These are phyloP conservation scores for Eristalinus sepulchralis DNA, from an alignment of 2,888 invertebrate species.

Conservation along the genomic window DNA sequence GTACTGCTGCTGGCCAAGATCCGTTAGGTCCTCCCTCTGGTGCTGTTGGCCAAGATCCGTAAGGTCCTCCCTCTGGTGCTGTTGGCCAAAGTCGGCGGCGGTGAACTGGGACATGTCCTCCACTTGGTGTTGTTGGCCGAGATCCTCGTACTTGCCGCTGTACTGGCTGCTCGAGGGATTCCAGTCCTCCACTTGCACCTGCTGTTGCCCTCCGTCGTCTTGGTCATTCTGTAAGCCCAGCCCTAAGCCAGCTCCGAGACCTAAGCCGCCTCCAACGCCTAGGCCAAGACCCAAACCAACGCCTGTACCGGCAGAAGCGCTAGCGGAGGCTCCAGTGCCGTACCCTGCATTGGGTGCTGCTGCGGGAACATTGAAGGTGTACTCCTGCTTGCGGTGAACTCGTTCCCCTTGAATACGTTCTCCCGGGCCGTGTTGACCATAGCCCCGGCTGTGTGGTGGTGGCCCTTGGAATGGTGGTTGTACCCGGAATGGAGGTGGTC, in stretches of 20 bases:
- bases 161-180: constrained; percentile 49
- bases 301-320: not conserved
- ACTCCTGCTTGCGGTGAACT: constrained; percentile 73
- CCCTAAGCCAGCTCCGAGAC: not conserved
- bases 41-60: constrained; percentile 66
- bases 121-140: constrained; percentile 72
- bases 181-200: constrained; percentile 58
- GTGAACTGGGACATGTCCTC: constrained; percentile 46
- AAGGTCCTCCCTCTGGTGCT: constrained; percentile 63
- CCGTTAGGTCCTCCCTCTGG: constrained; percentile 70
- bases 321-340: not conserved
- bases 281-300: not conserved
- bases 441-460: constrained; percentile 29
- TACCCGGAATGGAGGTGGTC: not conserved
- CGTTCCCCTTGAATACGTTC: constrained; percentile 68
- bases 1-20: constrained; percentile 56
- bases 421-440: constrained; percentile 35
- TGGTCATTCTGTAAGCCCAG: constrained; percentile 26
- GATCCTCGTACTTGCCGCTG: constrained; percentile 66
- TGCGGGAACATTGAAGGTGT: constrained; percentile 70
- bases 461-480: constrained; percentile 27
- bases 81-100: constrained; percentile 38
- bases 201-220: constrained; percentile 53
- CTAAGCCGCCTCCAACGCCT: not conserved
- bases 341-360: constrained; percentile 13